A percentile compares a stretch with the other conserved stretches of the same genome.
These are phyloP conservation scores for Scaptodrosophila lebanonensis DNA, from an alignment of 1,140 invertebrate species.

Conservation along the genomic window DNA sequence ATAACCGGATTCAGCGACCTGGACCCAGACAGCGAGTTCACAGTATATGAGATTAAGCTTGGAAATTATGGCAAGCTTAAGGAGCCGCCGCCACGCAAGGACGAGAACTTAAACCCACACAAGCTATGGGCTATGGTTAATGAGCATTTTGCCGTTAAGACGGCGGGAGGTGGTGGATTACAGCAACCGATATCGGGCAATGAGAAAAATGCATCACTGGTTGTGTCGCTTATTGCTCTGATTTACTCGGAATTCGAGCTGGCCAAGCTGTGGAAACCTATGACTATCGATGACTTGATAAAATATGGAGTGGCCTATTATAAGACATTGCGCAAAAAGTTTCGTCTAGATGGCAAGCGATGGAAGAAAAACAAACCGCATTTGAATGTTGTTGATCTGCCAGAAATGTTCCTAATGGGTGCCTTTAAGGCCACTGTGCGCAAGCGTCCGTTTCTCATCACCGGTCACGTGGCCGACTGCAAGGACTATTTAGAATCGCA, in stretches of 20 bases:
- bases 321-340: constrained; percentile 59
- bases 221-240: constrained; percentile 60
- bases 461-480: constrained; percentile 65
- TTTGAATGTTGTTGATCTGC: constrained; percentile 66
- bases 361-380: constrained; percentile 67
- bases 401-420: constrained; percentile 68
- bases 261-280: constrained; percentile 50
- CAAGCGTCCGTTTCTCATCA: constrained; percentile 61
- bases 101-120: constrained; percentile 13
- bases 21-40: constrained; percentile 47
- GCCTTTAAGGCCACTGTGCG: constrained; percentile 65
- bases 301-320: constrained; percentile 64
- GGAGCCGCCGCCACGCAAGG: constrained; percentile 23
- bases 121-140: constrained; percentile 70
- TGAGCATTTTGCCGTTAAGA: constrained; percentile 62
- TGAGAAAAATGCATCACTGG: constrained; percentile 62
- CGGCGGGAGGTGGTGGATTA: constrained; percentile 49
- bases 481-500: constrained; percentile 64
- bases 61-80: constrained; percentile 58
- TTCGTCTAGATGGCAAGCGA: constrained; percentile 58
- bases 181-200: constrained; percentile 58
- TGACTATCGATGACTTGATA: constrained; percentile 61
- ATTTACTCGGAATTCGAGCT: constrained; percentile 64
- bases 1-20: constrained; percentile 56
- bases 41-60: constrained; percentile 59